These are phyloP conservation scores for Eidolon helvum DNA, from an alignment of 2,113 vertebrate species.

Conservation along the genomic window DNA sequence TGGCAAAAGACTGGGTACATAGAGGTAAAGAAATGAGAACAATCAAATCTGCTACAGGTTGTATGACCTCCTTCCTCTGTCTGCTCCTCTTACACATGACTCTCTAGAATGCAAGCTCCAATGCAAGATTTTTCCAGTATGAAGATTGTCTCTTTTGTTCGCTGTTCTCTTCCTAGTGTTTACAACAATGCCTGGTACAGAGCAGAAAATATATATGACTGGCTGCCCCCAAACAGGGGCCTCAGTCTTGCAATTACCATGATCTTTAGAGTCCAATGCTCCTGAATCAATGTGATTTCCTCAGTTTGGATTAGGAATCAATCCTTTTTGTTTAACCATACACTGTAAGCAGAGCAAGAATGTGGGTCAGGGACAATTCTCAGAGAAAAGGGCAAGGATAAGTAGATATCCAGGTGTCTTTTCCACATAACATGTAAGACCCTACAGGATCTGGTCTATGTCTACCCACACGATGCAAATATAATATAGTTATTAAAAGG, in stretches of 20 bases:
- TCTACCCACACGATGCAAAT: not conserved
- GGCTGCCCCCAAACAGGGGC: not conserved
- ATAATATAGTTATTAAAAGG: not conserved
- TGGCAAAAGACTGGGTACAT: not conserved
- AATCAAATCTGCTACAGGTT: not conserved
- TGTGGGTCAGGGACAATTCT: not conserved
- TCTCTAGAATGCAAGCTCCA: not conserved
- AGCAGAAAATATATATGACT: not conserved
- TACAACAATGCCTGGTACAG: not conserved
- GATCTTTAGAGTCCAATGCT: not conserved
- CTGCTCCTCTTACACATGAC: not conserved
- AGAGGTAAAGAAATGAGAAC: not conserved
- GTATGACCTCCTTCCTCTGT: not conserved
- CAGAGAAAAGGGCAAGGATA: not conserved
- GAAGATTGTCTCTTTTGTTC: not conserved
- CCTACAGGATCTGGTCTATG: not conserved
- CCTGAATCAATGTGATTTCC: not conserved
- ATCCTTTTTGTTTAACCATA: not conserved
- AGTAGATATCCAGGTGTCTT: not conserved
- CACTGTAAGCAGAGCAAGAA: not conserved
- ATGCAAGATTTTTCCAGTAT: not conserved
- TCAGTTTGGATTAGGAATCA: not conserved
- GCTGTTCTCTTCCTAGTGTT: not conserved
- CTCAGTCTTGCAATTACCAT: not conserved
- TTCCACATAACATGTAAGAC: not conserved